Base-by-base conservation (phyloP, 2,888 invertebrate genomes). In the Hypomecis punctinalis region DNA sequence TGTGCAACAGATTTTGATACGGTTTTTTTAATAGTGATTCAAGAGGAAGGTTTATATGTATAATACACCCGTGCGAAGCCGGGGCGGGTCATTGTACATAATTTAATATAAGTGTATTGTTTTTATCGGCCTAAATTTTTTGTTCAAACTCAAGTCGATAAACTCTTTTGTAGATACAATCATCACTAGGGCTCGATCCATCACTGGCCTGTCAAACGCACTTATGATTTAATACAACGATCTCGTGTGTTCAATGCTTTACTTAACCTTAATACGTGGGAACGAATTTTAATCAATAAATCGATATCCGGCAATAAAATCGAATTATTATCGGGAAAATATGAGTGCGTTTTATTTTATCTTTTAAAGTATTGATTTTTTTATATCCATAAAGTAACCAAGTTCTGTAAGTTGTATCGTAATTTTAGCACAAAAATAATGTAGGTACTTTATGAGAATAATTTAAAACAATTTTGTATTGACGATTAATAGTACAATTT, bases 171-270 rank as follows among this genome's bases (percentile, higher is more conserved):
- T 45, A 67, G 69, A 66, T 69, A 77, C 79, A 80, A 83, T 83
- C 82, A 80, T 71, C 71, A 39, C 63, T 57, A 71, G 72, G 70
- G 73, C 83, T 82, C 85, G 82, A 86, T 87, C 81, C 80, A 85
- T 87, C 86, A 87, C 73, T 60, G 70, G 63, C 70, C 81, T 85
- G 85, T 86, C 86, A 84, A 80, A 82, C 75, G 75, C 75, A 76
- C 67, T 80, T 77, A 80, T 81, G 78, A 75, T 70, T 75, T 70
- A 71, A 76, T 75, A 70, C 70, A 72, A 73, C 72, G 65, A 73
- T 70, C 74, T 76, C 71, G 64, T 75, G 58, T 76, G 67, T 47
- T 9, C 53, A 53, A 54, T 76, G 76, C 79, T 80, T 78, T 78
- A 76, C 74, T 69, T 69, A 70, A 76, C 72, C 75, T 77, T 74